These are phyloP conservation scores for Ara ararauna DNA, from an alignment of 2,797 vertebrate species.

Conservation along the genomic window DNA sequence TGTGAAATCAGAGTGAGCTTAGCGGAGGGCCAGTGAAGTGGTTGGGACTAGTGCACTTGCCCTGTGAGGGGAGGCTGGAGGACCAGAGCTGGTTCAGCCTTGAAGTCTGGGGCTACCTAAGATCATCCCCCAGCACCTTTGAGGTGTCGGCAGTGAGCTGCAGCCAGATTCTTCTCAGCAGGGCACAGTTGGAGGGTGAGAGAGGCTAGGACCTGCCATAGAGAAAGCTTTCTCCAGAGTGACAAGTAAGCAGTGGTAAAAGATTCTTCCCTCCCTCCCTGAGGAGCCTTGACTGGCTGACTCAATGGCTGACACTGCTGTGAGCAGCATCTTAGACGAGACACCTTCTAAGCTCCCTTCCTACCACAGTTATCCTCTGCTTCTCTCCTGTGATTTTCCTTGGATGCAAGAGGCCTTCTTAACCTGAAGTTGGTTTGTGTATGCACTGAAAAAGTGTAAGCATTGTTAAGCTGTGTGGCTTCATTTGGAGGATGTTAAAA, in stretches of 20 bases:
- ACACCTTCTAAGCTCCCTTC: neutral
- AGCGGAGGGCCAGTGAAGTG: neutral
- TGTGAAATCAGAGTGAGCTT: neutral
- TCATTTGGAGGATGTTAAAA: neutral
- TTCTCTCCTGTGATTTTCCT: neutral
- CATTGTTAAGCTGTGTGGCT: neutral
- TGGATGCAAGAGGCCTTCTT: neutral
- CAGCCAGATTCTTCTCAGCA: neutral
- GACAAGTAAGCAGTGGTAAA: neutral
- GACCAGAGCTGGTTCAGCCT: neutral
- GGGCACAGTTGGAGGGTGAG: rapidly evolving
- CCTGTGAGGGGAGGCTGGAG: neutral
- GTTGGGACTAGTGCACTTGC: rapidly evolving
- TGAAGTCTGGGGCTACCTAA: neutral
- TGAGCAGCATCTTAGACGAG: neutral
- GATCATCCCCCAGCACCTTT: rapidly evolving
- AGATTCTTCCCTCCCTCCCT: neutral
- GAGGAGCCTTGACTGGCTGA: neutral
- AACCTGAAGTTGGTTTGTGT: neutral
- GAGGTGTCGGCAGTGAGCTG: rapidly evolving
- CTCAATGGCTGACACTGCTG: neutral
- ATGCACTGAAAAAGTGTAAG: neutral
- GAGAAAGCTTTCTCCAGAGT: neutral
- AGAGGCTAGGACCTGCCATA: neutral
- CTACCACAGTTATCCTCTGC: neutral